Evolutionary conservation across 2,888 invertebrate species (phyloP), one percentile per base, ranked within the genome.

Genomic region (Mycalesis mineus): DNA sequence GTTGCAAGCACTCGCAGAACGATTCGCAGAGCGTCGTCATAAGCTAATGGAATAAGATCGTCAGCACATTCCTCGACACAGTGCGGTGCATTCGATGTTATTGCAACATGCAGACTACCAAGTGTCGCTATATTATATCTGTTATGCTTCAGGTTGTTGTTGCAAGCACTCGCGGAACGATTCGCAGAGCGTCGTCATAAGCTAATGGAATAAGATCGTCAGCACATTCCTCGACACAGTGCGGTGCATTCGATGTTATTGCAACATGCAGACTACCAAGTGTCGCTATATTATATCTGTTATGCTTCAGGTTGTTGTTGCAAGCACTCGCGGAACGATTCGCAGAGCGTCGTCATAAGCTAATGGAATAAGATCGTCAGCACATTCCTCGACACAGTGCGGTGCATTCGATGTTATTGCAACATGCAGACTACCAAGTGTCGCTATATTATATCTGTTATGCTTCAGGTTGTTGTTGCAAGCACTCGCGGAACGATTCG

Each of bases 41-140:
- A 52, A 52, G 57, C 52, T 52, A 57, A 57, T 57, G 31, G 47
- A 52, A 52, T 52, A 47, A 41, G 17, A 33, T 47, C 36, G 22
- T 49, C 22, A 36, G 45, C n/a, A 44, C 15, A 4, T 13, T 7
- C 8, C n/a, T n/a, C n/a, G n/a, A n/a, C n/a, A 17, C 14, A n/a
- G 8, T 29, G 28, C 14, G n/a, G 44, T 14, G 13, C 7, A 40
- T 15, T 14, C 40, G 7, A 40, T 14, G 40, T 40, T 40, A 15
- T 14, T 40, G 3, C 8, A 7, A 33, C 33, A 33, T 33, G 9
- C n/a, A n/a, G n/a, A n/a, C n/a, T n/a, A n/a, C n/a, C n/a, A n/a
- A n/a, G n/a, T n/a, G n/a, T n/a, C n/a, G n/a, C n/a, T n/a, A n/a
- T n/a, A n/a, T n/a, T n/a, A n/a, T n/a, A n/a, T n/a, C n/a, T n/a